Conservation (phyloP, 2,113 vertebrate species). For the Nasalis larvatus region DNA sequence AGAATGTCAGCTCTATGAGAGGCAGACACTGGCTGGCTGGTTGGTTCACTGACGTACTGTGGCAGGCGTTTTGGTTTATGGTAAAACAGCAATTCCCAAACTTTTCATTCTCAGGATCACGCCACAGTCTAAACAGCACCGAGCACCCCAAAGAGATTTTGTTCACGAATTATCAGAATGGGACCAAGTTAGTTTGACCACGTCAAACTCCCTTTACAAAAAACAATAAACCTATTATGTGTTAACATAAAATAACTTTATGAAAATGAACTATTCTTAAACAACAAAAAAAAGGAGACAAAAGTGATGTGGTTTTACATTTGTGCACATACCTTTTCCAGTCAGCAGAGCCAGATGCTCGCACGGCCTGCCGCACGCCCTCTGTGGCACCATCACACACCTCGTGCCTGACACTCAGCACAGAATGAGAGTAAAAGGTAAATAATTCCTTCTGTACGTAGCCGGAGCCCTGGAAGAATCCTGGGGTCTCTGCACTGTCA, state of each 20-base stretch:
- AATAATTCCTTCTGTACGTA: rapidly evolving
- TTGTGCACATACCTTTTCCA: not conserved
- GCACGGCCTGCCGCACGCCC: rapidly evolving
- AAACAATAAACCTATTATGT: too few species aligned
- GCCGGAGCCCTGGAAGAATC: not conserved
- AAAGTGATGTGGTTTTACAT: not conserved
- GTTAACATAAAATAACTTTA: not conserved
- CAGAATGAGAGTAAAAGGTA: not conserved
- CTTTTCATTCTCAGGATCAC: too few species aligned
- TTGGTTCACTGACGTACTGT: not conserved
- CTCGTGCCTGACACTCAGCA: too few species aligned
- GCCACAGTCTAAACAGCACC: rapidly evolving
- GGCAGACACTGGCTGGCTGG: too few species aligned
- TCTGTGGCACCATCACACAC: not conserved
- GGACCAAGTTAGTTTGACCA: too few species aligned
- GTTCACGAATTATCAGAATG: not conserved
- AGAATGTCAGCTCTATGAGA: not conserved
- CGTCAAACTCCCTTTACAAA: too few species aligned
- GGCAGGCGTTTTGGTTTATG: not conserved
- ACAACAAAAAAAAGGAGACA: not conserved
- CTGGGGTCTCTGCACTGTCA: not conserved
- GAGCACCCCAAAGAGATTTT: not conserved
- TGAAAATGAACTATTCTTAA: not conserved
- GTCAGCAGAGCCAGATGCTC: not conserved
- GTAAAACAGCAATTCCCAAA: not conserved